A percentile compares a stretch with the other conserved stretches of the same genome.
Conservation (phyloP, 2,113 vertebrate species). For the Mus spicilegus region DNA sequence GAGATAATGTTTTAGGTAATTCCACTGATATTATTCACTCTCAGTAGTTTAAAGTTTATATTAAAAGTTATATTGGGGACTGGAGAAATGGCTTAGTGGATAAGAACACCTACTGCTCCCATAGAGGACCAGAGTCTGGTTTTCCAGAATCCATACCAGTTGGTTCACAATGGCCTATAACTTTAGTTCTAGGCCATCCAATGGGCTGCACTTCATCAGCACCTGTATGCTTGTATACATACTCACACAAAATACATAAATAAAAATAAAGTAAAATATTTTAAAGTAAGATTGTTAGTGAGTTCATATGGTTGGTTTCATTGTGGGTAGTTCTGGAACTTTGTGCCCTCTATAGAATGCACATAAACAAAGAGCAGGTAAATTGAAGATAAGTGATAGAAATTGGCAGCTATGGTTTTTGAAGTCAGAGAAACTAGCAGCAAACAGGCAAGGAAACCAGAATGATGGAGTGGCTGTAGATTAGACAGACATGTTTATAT, state of each 20-base stretch:
- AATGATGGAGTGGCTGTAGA: neutral
- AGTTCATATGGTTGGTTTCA: neutral
- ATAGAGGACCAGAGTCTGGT: too few relatives aligned
- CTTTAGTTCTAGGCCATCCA: neutral
- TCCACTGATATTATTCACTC: neutral
- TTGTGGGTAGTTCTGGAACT: neutral
- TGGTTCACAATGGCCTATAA: neutral
- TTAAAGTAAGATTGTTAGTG: neutral
- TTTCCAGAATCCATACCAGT: neutral
- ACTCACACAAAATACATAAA: neutral
- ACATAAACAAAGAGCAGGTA: neutral
- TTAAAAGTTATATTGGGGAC: neutral
- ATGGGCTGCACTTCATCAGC: neutral
- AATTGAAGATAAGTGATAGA: neutral
- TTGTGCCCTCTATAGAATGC: neutral
- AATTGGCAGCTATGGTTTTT: neutral
- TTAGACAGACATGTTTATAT: neutral
- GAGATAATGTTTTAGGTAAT: neutral
- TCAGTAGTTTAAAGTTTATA: neutral
- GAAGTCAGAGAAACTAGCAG: neutral
- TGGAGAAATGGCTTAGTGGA: neutral
- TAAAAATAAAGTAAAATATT: neutral
- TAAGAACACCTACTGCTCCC: neutral
- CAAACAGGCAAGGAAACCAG: neutral
- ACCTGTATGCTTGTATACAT: neutral